A percentile compares a stretch with the other conserved stretches of the same genome.
Conservation (phyloP, 1,140 invertebrate species). For the Pygmarrhopalites habei region DNA sequence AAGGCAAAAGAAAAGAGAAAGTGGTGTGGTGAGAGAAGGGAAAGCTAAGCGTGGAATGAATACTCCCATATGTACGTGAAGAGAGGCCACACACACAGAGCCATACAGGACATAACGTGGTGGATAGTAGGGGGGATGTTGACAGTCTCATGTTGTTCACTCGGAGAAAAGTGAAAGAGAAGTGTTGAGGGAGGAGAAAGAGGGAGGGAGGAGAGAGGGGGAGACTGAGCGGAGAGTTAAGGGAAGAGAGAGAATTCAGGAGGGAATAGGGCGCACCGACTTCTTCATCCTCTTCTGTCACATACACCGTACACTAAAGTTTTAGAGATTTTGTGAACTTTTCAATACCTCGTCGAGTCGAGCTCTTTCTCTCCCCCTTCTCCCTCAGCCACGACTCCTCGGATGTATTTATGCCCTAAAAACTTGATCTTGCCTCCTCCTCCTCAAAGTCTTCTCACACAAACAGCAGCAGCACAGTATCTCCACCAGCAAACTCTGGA, state of each 20-base stretch:
- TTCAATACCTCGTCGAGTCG: constrained; percentile 10
- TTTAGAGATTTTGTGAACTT: constrained; percentile 7
- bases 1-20: neutral
- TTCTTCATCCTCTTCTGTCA: neutral
- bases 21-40: neutral
- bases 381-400: neutral
- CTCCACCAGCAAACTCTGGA: no score
- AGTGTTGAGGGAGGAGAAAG: neutral
- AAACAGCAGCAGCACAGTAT: no score
- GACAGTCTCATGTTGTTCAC: neutral
- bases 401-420: constrained; percentile 11
- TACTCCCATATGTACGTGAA: no score
- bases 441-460: no score
- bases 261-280: constrained; percentile 5
- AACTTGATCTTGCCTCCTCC: neutral
- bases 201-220: neutral
- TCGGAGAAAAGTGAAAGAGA: neutral
- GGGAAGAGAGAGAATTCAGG: constrained; percentile 11
- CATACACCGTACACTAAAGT: neutral
- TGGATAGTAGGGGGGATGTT: neutral
- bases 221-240: neutral
- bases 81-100: no score
- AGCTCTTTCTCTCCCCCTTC: neutral
- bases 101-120: no score
- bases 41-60: neutral